phyloP scores from a whole-genome alignment of 2,113 vertebrate genomes.

The Amazona guildingii region DNA sequence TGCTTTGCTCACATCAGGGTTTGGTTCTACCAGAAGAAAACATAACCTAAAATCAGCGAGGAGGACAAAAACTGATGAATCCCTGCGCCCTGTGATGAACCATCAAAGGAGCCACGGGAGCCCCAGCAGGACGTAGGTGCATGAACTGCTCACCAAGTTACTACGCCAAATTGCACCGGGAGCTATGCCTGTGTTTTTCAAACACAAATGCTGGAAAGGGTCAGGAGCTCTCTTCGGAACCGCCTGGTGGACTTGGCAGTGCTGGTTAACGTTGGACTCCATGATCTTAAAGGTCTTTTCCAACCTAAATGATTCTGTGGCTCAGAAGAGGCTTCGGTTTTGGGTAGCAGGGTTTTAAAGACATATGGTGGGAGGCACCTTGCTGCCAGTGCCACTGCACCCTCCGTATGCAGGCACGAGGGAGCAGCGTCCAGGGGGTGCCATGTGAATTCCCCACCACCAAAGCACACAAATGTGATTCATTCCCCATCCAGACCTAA shows the following conservation, averaged over 20 bases:
- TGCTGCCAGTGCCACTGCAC: neutral
- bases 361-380: neutral
- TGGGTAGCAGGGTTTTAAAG: neutral
- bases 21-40: neutral
- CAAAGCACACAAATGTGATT: neutral
- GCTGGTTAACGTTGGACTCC: neutral
- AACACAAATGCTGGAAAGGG: neutral
- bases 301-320: neutral
- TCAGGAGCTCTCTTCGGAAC: neutral
- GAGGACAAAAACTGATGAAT: neutral
- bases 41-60: neutral
- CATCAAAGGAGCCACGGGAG: neutral
- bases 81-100: neutral
- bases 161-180: neutral
- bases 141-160: slow-evolving; percentile 31
- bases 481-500: neutral
- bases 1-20: rapidly evolving
- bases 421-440: neutral
- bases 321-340: neutral
- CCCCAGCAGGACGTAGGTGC: neutral
- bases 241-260: neutral
- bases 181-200: neutral
- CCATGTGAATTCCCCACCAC: neutral
- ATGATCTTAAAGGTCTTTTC: neutral
- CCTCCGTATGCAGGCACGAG: neutral